phyloP scores from a whole-genome alignment of 2,113 vertebrate species.

The Macaca mulatta region DNA sequence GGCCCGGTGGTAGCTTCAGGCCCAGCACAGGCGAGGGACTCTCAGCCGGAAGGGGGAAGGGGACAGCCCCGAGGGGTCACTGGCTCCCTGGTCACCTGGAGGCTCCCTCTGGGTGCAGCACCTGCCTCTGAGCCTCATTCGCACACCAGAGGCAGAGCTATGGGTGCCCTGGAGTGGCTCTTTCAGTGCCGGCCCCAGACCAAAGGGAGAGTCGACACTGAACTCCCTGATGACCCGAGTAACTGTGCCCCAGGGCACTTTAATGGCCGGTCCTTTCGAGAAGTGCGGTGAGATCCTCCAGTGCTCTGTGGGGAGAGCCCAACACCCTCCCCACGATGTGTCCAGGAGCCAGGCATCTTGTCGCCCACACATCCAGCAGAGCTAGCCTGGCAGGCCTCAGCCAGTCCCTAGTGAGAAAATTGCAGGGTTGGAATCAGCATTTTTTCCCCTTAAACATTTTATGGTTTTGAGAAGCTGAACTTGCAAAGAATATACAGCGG shows the following conservation, averaged over 20 bases:
- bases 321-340: rapidly evolving
- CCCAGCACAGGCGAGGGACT: neutral
- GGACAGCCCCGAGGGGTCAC: neutral
- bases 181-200: neutral
- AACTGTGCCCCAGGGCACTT: neutral
- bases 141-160: neutral
- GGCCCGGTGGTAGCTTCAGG: neutral
- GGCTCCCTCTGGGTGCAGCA: neutral
- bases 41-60: neutral
- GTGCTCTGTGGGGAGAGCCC: neutral
- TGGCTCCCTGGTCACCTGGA: neutral
- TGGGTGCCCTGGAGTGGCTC: neutral
- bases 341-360: neutral
- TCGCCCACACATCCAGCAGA: neutral
- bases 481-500: neutral
- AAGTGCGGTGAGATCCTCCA: neutral
- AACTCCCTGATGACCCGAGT: neutral
- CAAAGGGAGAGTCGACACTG: neutral
- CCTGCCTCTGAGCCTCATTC: neutral
- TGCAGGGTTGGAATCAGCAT: neutral
- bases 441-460: conserved; percentile 2
- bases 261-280: neutral
- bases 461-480: conserved; percentile 47
- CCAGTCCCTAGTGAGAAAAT: conserved; percentile 15
- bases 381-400: neutral